Conservation (phyloP, 2,797 vertebrate genomes). For the Rhinogobio ventralis region DNA sequence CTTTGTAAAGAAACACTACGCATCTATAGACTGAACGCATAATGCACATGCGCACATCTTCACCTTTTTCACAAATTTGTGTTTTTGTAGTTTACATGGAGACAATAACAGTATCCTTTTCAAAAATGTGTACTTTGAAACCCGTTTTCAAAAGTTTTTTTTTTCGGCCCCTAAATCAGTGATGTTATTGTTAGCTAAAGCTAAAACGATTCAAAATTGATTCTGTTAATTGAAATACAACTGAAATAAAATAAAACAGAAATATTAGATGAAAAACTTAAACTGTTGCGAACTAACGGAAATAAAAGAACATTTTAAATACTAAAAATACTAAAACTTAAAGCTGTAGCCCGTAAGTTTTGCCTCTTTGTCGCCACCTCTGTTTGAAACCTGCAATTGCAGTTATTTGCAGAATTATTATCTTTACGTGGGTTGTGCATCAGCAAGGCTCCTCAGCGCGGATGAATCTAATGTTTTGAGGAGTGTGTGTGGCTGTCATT, state of each 20-base stretch:
- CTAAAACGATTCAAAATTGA: neutral
- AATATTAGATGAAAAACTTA: neutral
- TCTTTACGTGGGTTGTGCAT: too few relatives aligned
- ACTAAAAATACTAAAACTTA: too few relatives aligned
- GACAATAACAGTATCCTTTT: neutral
- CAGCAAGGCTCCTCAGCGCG: too few relatives aligned
- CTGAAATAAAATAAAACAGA: neutral
- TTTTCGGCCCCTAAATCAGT: neutral
- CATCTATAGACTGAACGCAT: neutral
- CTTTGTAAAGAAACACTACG: neutral
- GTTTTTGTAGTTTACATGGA: neutral
- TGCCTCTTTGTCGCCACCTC: too few relatives aligned
- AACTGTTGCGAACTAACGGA: too few relatives aligned
- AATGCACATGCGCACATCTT: neutral
- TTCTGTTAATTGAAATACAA: neutral
- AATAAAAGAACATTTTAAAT: too few relatives aligned
- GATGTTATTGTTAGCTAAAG: neutral
- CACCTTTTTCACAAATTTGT: neutral
- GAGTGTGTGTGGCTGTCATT: too few relatives aligned
- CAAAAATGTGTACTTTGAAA: neutral
- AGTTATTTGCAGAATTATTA: too few relatives aligned
- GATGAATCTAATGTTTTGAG: too few relatives aligned
- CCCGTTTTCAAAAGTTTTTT: neutral
- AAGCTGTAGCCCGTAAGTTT: too few relatives aligned
- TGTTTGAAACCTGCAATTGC: too few relatives aligned